These are phyloP conservation scores for Ivindomyrus marchei DNA, from an alignment of 2,113 vertebrate species.

Conservation along the genomic window DNA sequence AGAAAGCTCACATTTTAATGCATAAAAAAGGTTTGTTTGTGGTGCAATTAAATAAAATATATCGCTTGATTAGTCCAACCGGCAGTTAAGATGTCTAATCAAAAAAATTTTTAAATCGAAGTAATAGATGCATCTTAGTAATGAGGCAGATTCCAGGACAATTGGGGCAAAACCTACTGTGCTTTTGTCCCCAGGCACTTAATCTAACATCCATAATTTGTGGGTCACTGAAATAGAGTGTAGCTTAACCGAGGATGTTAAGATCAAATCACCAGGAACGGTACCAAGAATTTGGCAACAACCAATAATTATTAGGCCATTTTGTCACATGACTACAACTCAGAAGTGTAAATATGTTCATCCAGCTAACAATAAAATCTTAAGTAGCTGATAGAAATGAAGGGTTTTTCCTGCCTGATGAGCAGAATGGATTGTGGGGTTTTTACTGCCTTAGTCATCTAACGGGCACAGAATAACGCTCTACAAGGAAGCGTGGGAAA, in stretches of 20 bases:
- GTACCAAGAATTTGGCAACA: background rate
- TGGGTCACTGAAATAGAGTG: background rate
- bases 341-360: background rate
- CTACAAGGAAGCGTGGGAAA: background rate
- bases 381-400: background rate
- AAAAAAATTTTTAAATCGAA: background rate
- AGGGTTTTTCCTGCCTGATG: background rate
- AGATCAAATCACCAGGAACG: background rate
- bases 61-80: background rate
- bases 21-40: background rate
- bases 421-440: background rate
- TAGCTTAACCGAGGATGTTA: background rate
- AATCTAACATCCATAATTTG: background rate
- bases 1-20: background rate
- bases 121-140: background rate
- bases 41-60: background rate
- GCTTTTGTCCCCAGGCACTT: background rate
- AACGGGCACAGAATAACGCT: background rate
- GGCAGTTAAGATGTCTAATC: background rate
- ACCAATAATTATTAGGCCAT: background rate
- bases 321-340: background rate
- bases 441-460: background rate
- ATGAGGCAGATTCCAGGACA: background rate
- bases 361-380: background rate
- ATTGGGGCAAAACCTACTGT: background rate